Evolutionary conservation across 2,797 vertebrate species (phyloP).

Genomic region (Hirundo rustica): DNA sequence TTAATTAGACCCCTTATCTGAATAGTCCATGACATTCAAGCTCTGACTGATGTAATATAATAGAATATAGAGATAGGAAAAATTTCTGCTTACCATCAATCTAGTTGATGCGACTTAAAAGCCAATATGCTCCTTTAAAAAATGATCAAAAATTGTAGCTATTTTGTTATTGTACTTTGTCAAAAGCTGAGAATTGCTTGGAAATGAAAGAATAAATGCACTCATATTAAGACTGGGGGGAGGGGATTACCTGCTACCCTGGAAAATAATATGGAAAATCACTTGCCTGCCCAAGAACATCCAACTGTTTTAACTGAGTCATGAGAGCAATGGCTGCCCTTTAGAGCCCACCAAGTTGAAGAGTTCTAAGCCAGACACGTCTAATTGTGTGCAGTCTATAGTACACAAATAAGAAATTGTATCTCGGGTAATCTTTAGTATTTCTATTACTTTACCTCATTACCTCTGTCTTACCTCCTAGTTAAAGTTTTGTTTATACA

Average conservation of each 20-base stretch:
- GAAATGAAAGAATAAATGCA: neutral
- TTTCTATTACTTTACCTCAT: neutral
- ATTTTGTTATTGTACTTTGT: neutral
- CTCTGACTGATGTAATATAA: neutral
- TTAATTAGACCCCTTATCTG: neutral
- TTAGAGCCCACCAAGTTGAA: neutral
- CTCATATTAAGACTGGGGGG: neutral
- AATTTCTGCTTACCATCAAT: neutral
- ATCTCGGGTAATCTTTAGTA: neutral
- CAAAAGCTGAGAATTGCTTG: conserved; percentile 2
- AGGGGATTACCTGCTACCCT: neutral
- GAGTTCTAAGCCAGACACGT: neutral
- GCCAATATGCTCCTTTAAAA: neutral
- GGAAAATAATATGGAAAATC: neutral
- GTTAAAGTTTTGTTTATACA: neutral
- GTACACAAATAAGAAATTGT: neutral
- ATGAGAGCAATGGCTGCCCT: neutral
- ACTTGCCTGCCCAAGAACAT: neutral
- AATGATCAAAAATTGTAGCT: neutral
- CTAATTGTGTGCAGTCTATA: neutral
- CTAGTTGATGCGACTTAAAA: neutral
- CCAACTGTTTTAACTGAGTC: neutral
- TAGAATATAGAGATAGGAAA: neutral
- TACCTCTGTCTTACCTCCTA: neutral
- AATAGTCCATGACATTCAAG: neutral